A percentile compares a stretch with the other conserved stretches of the same genome.
These are phyloP conservation scores for Sardina pilchardus DNA, from an alignment of 2,113 vertebrate species.

Conservation along the genomic window DNA sequence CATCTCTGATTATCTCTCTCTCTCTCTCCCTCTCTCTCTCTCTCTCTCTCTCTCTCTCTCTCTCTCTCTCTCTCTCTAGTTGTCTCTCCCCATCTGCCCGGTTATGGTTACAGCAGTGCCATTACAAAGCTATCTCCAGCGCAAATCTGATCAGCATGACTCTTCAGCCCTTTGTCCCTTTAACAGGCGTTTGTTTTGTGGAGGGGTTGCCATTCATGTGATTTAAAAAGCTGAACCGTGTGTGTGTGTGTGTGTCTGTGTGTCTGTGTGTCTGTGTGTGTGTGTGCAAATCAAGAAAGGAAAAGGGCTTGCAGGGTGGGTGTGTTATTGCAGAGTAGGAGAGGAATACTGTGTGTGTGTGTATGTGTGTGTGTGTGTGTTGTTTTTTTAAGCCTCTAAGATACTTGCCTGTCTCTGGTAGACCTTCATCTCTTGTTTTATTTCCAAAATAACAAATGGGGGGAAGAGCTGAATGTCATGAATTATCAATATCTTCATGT, in stretches of 20 bases:
- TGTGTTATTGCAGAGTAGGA: not conserved
- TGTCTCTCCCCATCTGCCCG: constrained; percentile 8
- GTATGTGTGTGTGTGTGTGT: too few relatives aligned
- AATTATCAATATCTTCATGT: not conserved
- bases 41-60: constrained; percentile 11
- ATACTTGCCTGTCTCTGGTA: not conserved
- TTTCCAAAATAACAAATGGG: not conserved
- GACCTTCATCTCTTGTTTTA: not conserved
- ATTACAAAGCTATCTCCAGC: constrained; percentile 9
- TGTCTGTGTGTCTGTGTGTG: not conserved
- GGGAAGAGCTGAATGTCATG: not conserved
- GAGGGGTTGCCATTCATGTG: constrained; percentile 20
- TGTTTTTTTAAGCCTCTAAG: not conserved
- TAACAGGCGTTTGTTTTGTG: constrained; percentile 31
- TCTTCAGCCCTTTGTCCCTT: constrained; percentile 33
- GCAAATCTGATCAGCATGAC: constrained; percentile 31
- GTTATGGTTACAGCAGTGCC: not conserved
- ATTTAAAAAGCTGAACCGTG: constrained; percentile 21
- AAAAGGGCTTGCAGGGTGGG: not conserved
- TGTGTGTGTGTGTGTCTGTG: not conserved
- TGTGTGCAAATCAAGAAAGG: not conserved
- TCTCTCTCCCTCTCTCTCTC: not conserved
- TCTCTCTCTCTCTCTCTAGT: constrained; percentile 25
- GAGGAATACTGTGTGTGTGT: not conserved
- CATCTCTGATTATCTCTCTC: not conserved